A percentile compares a stretch with the other conserved stretches of the same genome.
Conservation (phyloP, 1,140 invertebrate species). For the Drosophila grimshawi region DNA sequence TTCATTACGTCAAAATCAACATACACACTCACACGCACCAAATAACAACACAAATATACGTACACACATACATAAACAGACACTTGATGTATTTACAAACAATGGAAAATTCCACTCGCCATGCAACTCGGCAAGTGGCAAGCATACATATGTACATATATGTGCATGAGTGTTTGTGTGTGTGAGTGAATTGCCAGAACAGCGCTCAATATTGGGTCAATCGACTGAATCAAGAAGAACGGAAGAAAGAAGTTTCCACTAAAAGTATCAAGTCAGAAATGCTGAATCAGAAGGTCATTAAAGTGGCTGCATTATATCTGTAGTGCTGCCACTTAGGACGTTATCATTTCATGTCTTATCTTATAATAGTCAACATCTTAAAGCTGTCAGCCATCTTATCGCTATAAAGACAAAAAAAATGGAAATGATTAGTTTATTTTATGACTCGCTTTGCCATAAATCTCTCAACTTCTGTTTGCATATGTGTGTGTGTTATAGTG, state of each 20-base stretch:
- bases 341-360: slow-evolving; percentile 35
- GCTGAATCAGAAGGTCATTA: slow-evolving; percentile 32
- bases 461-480: slow-evolving; percentile 40
- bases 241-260: not conserved
- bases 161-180: slow-evolving; percentile 9
- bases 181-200: slow-evolving; percentile 16
- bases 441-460: slow-evolving; percentile 38
- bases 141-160: slow-evolving; percentile 21
- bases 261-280: not conserved
- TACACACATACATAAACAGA: not conserved
- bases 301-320: slow-evolving; percentile 24
- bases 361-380: slow-evolving; percentile 24
- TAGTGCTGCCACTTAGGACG: slow-evolving; percentile 31
- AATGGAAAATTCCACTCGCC: slow-evolving; percentile 76
- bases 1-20: slow-evolving; percentile 55
- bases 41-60: not conserved
- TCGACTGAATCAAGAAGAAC: not conserved
- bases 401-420: slow-evolving; percentile 28
- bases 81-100: slow-evolving; percentile 50
- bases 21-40: not conserved
- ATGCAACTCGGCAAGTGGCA: slow-evolving; percentile 62
- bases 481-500: slow-evolving; percentile 10
- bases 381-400: slow-evolving; percentile 44
- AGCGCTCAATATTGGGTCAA: slow-evolving; percentile 40
- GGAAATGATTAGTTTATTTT: slow-evolving; percentile 19